A percentile compares a stretch with the other conserved stretches of the same genome.
Evolutionary conservation across 2,113 vertebrate genomes (phyloP).

Genomic region (Xiphophorus maculatus): DNA sequence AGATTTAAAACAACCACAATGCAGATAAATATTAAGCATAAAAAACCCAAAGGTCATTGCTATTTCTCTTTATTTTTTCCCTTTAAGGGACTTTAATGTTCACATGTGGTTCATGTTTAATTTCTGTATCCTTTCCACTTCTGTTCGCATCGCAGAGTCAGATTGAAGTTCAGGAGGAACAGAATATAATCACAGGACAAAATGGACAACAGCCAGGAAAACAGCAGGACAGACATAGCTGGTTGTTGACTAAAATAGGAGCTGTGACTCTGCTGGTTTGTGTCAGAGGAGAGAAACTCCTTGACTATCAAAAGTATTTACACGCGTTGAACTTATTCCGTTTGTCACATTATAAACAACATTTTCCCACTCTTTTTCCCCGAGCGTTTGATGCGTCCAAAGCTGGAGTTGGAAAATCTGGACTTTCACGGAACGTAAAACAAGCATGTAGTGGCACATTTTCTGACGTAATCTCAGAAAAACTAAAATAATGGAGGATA

Average conservation of each 20-base stretch:
- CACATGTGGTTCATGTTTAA: conserved; percentile 3
- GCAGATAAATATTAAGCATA: neutral
- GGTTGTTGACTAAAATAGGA: conserved; percentile 29
- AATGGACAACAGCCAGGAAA: conserved; percentile 38
- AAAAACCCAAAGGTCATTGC: neutral
- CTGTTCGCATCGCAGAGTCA: conserved; percentile 1
- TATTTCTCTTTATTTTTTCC: neutral
- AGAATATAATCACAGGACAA: conserved; percentile 36
- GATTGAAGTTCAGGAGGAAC: conserved; percentile 19
- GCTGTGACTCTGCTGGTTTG: neutral
- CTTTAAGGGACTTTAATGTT: neutral
- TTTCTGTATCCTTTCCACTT: conserved; percentile 1
- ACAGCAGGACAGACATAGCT: conserved; percentile 2
- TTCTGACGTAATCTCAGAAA: too few relatives aligned
- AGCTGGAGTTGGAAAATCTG: too few relatives aligned
- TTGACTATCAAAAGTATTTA: neutral
- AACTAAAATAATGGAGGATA: too few relatives aligned
- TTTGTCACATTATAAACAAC: neutral
- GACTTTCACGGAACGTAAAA: too few relatives aligned
- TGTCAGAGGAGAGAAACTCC: neutral
- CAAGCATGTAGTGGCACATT: too few relatives aligned
- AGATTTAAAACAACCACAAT: neutral
- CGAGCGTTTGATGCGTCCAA: too few relatives aligned
- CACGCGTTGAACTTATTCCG: neutral
- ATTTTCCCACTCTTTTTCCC: neutral